A percentile compares a stretch with the other conserved stretches of the same genome.
phyloP scores from a whole-genome alignment of 2,888 invertebrate genomes.

The Macrosiphum euphorbiae region DNA sequence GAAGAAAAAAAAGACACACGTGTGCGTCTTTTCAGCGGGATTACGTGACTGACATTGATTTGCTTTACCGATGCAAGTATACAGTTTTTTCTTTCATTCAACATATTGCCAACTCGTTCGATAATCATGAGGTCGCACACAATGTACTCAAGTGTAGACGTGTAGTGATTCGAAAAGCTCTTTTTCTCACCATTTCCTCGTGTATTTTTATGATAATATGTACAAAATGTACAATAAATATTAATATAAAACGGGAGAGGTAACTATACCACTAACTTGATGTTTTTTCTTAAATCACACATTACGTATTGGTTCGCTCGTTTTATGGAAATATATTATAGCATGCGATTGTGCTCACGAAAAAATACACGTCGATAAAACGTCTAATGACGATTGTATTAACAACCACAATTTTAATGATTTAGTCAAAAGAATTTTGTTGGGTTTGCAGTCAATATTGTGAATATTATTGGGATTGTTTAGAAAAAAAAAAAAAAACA shows the following conservation, averaged over 20 bases:
- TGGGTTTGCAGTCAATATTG: neutral
- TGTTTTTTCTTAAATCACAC: neutral
- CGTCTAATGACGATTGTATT: no score
- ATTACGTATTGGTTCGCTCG: neutral
- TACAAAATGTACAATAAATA: neutral
- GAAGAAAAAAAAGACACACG: constrained; percentile 39
- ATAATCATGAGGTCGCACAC: constrained; percentile 26
- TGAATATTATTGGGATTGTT: neutral
- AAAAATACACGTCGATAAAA: neutral
- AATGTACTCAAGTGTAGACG: neutral
- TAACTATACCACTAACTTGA: neutral
- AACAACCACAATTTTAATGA: neutral
- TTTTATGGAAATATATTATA: neutral
- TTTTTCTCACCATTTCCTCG: neutral
- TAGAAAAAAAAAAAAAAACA: neutral
- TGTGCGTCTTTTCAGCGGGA: constrained; percentile 46
- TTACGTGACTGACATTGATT: constrained; percentile 62
- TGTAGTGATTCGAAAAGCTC: neutral
- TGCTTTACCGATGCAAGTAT: constrained; percentile 46
- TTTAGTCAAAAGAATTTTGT: neutral
- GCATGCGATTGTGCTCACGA: neutral
- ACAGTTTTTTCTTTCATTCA: constrained; percentile 17
- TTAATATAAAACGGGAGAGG: neutral
- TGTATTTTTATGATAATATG: neutral
- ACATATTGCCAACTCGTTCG: constrained; percentile 45